phyloP scores from a whole-genome alignment of 2,113 vertebrate genomes.

The Phocoena sinus region DNA sequence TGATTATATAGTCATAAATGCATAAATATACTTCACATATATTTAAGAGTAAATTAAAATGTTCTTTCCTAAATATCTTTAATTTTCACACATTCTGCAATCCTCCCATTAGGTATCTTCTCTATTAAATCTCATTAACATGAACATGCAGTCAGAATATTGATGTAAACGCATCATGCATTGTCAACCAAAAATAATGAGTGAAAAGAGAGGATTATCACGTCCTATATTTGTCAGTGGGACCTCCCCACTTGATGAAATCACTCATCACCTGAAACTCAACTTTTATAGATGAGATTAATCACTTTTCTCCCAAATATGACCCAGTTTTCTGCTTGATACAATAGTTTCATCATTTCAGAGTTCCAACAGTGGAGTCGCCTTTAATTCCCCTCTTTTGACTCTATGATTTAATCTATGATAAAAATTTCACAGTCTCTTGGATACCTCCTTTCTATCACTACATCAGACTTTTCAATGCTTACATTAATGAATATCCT shows the following conservation, averaged over 20 bases:
- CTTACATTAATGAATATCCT: background rate
- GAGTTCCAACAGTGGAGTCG: background rate
- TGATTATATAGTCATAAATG: background rate
- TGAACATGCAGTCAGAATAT: background rate
- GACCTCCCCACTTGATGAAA: background rate
- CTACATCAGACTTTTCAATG: background rate
- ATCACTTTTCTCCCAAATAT: background rate
- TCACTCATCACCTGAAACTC: background rate
- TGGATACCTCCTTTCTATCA: background rate
- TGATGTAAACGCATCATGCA: background rate
- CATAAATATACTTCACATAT: background rate
- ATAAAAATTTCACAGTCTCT: background rate
- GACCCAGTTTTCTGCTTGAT: background rate
- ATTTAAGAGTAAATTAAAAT: background rate
- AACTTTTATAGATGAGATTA: background rate
- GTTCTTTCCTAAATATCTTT: slow-evolving; percentile 26
- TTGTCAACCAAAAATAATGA: background rate
- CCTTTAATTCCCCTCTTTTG: background rate
- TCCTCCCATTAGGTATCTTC: background rate
- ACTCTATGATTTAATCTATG: background rate
- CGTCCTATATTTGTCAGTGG: background rate
- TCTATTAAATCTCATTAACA: slow-evolving; percentile 14
- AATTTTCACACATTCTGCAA: background rate
- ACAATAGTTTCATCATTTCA: background rate
- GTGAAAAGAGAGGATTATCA: background rate